Evolutionary conservation across 2,888 invertebrate species (phyloP).

Genomic region (Chloroclysta siterata): DNA sequence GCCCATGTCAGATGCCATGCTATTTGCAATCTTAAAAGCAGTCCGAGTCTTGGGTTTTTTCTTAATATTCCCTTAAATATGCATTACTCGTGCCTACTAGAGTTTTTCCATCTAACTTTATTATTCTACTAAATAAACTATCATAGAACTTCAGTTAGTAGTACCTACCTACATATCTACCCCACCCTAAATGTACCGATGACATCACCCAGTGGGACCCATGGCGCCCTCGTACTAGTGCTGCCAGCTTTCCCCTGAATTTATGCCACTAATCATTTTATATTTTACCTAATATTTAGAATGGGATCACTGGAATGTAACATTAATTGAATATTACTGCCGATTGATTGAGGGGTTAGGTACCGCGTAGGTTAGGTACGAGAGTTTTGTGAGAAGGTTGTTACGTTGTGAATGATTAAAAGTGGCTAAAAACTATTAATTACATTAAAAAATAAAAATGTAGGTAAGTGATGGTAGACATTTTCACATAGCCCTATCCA

Average conservation of each 20-base stretch:
- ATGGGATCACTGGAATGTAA: too few relatives aligned
- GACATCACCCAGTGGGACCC: constrained; percentile 29
- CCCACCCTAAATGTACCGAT: constrained; percentile 20
- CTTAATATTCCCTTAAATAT: neutral
- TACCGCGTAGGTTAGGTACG: too few relatives aligned
- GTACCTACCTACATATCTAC: neutral
- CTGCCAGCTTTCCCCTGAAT: constrained; percentile 6
- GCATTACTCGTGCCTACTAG: neutral
- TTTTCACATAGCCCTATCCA: too few relatives aligned
- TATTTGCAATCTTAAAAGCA: neutral
- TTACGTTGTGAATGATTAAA: too few relatives aligned
- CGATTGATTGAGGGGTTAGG: too few relatives aligned
- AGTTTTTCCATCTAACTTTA: constrained; percentile 13
- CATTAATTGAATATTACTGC: too few relatives aligned
- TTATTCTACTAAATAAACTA: constrained; percentile 24
- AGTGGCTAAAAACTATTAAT: too few relatives aligned
- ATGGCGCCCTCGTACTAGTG: constrained; percentile 15
- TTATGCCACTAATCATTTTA: neutral
- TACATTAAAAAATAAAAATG: too few relatives aligned
- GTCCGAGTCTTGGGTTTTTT: neutral
- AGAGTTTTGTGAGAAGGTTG: too few relatives aligned
- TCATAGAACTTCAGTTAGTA: constrained; percentile 16
- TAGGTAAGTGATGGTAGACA: too few relatives aligned
- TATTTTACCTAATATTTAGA: too few relatives aligned
- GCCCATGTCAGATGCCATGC: neutral